Evolutionary conservation across 2,888 invertebrate genomes (phyloP).

Genomic region (Trachelus iudaicus): DNA sequence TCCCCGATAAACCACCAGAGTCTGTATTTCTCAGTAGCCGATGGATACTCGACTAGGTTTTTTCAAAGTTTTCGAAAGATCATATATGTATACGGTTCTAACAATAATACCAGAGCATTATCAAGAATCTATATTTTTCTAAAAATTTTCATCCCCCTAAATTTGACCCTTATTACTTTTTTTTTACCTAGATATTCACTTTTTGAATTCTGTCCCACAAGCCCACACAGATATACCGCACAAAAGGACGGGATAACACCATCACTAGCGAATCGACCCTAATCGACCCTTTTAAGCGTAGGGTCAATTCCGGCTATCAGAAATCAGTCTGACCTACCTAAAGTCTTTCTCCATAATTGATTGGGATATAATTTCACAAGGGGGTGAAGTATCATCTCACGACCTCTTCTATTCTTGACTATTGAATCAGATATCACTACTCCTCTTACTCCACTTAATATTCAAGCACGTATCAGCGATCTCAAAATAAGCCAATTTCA

Average conservation of each 20-base stretch:
- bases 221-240: neutral
- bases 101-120: neutral
- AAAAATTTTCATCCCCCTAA: neutral
- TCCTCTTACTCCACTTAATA: neutral
- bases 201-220: neutral
- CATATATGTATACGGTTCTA: neutral
- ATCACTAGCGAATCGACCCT: constrained; percentile 12
- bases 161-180: neutral
- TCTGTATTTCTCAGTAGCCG: neutral
- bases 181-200: neutral
- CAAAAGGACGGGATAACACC: neutral
- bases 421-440: neutral
- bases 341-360: constrained; percentile 37
- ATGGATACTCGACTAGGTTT: neutral
- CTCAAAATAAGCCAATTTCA: neutral
- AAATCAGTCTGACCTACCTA: constrained; percentile 38
- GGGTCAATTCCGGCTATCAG: constrained; percentile 38
- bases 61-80: neutral
- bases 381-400: neutral
- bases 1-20: neutral
- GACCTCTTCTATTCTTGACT: neutral
- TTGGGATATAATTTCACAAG: constrained; percentile 35
- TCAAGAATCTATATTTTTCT: neutral
- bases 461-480: neutral
- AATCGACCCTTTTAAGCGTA: constrained; percentile 31